These are phyloP conservation scores for Craseonycteris thonglongyai DNA, from an alignment of 2,113 vertebrate genomes.

Conservation along the genomic window DNA sequence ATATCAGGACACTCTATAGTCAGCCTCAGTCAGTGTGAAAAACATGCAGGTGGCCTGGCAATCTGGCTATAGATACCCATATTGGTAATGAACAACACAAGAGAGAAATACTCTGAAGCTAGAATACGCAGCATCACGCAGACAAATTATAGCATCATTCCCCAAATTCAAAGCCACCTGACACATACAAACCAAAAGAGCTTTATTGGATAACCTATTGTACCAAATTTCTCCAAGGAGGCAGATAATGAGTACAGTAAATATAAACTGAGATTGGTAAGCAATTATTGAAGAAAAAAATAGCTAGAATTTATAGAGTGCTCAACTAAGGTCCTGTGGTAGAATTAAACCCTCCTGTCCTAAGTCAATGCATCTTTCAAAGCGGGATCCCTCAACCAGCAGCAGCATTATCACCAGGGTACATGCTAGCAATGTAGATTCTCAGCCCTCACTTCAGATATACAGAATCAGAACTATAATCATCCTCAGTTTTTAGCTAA, in stretches of 20 bases:
- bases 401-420: no score
- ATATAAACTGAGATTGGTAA: background rate
- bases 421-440: background rate
- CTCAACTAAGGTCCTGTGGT: background rate
- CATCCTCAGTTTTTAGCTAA: no score
- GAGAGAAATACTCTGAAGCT: background rate
- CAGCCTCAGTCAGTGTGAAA: background rate
- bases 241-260: background rate
- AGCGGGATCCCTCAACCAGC: background rate
- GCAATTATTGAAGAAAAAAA: background rate
- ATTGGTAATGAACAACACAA: background rate
- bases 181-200: background rate
- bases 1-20: background rate
- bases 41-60: conserved; percentile 39
- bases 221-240: background rate
- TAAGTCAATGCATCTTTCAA: background rate
- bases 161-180: background rate
- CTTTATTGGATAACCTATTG: fast-evolving
- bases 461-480: background rate
- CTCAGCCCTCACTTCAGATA: background rate
- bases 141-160: background rate
- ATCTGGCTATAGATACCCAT: background rate
- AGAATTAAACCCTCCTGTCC: background rate
- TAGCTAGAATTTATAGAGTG: background rate
- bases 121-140: background rate